These are phyloP conservation scores for Ciona savignyi DNA, from an alignment of 23 tunicate genomes.

Conservation along the genomic window DNA sequence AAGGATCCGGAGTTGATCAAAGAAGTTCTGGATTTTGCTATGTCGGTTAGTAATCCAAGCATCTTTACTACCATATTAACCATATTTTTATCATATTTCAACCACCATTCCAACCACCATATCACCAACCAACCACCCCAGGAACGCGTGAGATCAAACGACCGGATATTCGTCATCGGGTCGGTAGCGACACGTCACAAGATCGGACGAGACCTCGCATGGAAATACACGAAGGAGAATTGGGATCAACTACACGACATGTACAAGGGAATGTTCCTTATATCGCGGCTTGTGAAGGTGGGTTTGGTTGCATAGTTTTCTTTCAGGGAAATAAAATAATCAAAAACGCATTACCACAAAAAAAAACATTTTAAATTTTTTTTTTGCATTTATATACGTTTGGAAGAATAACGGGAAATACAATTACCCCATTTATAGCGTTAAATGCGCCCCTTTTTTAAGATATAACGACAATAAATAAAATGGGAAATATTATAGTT, in stretches of 20 bases:
- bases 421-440: no score
- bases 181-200: conserved; percentile 40
- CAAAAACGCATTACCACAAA: not conserved
- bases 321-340: not conserved
- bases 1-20: conserved; percentile 37
- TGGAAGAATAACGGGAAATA: not conserved
- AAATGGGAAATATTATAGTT: no score
- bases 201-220: conserved; percentile 69
- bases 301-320: not conserved
- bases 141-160: conserved; percentile 87
- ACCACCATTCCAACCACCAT: no score
- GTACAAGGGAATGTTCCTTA: conserved; percentile 88
- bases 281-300: conserved; percentile 69
- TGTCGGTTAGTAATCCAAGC: conserved; percentile 58
- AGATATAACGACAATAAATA: no score
- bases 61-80: not conserved
- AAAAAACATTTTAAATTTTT: not conserved
- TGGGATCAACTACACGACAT: conserved; percentile 82
- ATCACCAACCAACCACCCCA: not conserved
- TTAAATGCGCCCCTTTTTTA: no score
- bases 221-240: conserved; percentile 67
- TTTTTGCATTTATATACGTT: not conserved
- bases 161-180: conserved; percentile 66
- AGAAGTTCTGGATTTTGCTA: conserved; percentile 85
- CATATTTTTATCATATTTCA: not conserved